A percentile compares a stretch with the other conserved stretches of the same genome.
Conservation (phyloP, 2,888 invertebrate species). For the Agelastica alni region DNA sequence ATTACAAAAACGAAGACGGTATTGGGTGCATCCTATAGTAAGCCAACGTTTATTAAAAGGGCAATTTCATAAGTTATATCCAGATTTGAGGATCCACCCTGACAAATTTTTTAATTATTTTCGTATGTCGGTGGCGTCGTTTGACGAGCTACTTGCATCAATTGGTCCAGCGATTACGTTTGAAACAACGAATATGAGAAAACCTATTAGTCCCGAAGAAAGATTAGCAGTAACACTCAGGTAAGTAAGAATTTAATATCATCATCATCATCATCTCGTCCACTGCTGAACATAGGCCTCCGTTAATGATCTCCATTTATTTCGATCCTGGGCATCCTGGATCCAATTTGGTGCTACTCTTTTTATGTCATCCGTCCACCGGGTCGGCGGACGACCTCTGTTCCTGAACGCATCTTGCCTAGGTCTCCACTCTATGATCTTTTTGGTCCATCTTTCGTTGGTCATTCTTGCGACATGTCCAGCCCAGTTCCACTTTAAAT, state of each 20-base stretch:
- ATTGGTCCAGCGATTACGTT: neutral
- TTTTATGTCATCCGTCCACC: too few relatives aligned
- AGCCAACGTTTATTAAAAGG: conserved; percentile 3
- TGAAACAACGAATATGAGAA: neutral
- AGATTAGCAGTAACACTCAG: neutral
- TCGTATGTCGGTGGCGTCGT: neutral
- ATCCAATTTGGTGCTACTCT: too few relatives aligned
- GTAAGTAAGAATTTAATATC: conserved; percentile 5
- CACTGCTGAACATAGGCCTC: too few relatives aligned
- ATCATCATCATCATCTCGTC: too few relatives aligned
- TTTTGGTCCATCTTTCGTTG: too few relatives aligned
- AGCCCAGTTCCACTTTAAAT: too few relatives aligned
- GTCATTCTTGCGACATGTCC: too few relatives aligned
- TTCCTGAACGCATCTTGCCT: too few relatives aligned
- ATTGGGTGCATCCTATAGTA: conserved; percentile 1
- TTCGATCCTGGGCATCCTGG: too few relatives aligned
- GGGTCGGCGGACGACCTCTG: too few relatives aligned
- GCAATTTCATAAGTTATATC: conserved; percentile 7
- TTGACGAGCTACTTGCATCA: neutral
- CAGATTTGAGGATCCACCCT: neutral
- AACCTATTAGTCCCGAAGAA: neutral
- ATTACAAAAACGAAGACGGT: neutral
- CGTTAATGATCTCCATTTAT: too few relatives aligned
- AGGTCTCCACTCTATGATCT: too few relatives aligned
- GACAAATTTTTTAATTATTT: conserved; percentile 5